phyloP scores from a whole-genome alignment of 2,113 vertebrate species.

The pig (Sus scrofa) region DNA sequence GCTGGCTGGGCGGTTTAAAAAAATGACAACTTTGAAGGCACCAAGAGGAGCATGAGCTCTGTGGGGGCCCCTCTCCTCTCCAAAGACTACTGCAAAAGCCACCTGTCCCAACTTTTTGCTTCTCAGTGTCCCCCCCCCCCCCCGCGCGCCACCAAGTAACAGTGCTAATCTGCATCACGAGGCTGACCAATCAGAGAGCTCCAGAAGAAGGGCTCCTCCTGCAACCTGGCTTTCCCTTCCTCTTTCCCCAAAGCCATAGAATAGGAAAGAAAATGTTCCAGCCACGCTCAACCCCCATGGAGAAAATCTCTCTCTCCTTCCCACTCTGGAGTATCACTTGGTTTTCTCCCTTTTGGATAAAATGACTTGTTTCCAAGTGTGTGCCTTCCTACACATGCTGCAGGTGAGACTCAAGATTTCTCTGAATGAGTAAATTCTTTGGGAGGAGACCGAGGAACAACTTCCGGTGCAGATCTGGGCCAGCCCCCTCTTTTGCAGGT shows the following conservation, averaged over 20 bases:
- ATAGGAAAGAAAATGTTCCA: constrained; percentile 16
- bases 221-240: not conserved
- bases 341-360: constrained; percentile 45
- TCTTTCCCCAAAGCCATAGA: not conserved
- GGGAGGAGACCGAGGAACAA: not conserved
- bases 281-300: not conserved
- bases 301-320: constrained; percentile 36
- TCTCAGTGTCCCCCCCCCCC: not conserved
- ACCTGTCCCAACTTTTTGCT: not conserved
- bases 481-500: not conserved
- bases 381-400: not conserved
- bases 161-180: not conserved
- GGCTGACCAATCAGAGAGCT: not conserved
- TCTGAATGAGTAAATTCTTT: not conserved
- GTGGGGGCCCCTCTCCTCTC: too few species aligned
- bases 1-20: not conserved
- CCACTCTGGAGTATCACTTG: not conserved
- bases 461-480: not conserved
- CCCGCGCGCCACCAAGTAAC: too few species aligned
- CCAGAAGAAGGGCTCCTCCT: not conserved
- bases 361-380: not conserved
- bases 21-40: not conserved
- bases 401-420: not conserved
- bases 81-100: not conserved
- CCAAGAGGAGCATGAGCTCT: too few species aligned